Evolutionary conservation across 2,113 vertebrate species (phyloP).

Genomic region (Lepus timidus): DNA sequence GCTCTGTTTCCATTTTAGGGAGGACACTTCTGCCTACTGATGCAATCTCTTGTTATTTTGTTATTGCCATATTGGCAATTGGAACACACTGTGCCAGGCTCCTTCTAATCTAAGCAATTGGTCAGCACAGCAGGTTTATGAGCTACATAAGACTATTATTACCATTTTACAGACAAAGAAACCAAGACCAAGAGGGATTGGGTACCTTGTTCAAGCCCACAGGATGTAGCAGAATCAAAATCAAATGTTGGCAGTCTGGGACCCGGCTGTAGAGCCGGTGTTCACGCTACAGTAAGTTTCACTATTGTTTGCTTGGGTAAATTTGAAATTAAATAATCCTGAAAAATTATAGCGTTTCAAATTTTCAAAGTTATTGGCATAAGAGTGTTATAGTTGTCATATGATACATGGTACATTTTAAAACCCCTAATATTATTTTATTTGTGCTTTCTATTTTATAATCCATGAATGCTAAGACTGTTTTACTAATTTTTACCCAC

Average conservation of each 20-base stretch:
- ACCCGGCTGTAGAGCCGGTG: background rate
- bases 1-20: slow-evolving; percentile 34
- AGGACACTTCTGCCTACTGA: background rate
- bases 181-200: background rate
- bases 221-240: background rate
- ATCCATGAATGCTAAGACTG: background rate
- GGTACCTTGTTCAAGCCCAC: background rate
- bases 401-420: background rate
- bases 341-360: background rate
- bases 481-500: background rate
- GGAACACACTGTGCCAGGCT: background rate
- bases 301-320: background rate
- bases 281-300: background rate
- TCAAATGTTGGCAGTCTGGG: background rate
- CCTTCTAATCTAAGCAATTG: background rate
- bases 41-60: background rate
- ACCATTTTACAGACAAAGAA: background rate
- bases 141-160: background rate
- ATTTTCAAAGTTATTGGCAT: background rate
- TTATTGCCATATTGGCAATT: background rate
- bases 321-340: background rate
- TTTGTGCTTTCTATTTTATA: background rate
- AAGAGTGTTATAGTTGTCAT: background rate
- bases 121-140: background rate
- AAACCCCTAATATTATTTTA: background rate